These are phyloP conservation scores for Drosophila repleta DNA, from an alignment of 1,140 invertebrate genomes.

Conservation along the genomic window DNA sequence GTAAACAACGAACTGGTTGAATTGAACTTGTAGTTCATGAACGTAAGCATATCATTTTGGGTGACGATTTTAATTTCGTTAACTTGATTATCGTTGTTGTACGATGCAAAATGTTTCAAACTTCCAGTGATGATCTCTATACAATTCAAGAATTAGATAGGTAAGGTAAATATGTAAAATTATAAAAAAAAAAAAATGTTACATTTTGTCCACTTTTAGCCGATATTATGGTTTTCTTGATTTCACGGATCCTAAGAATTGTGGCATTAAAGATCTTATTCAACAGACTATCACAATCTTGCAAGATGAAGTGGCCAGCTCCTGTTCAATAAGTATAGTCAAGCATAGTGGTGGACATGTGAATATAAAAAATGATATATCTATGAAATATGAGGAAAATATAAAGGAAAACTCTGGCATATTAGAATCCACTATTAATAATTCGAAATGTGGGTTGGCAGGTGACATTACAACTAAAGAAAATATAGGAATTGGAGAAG, in stretches of 20 bases:
- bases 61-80: not conserved
- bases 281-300: constrained; percentile 54
- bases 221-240: constrained; percentile 67
- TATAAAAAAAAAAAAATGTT: not conserved
- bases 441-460: constrained; percentile 16
- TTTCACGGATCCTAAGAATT: constrained; percentile 55
- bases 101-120: constrained; percentile 1
- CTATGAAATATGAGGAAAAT: constrained; percentile 7
- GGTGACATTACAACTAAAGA: constrained; percentile 7
- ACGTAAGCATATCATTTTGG: not conserved
- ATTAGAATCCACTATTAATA: constrained; percentile 17
- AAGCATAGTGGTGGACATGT: not conserved
- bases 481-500: constrained; percentile 77
- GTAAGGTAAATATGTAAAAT: not conserved
- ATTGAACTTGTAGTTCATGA: not conserved
- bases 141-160: not conserved
- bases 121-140: not conserved
- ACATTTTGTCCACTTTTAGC: constrained; percentile 37
- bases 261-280: constrained; percentile 41
- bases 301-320: constrained; percentile 56
- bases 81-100: too few species aligned
- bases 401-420: constrained; percentile 40
- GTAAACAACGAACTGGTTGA: not conserved
- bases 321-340: constrained; percentile 20
- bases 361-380: constrained; percentile 84